Evolutionary conservation across 2,888 invertebrate genomes (phyloP).

Genomic region (Ecliptopera silaceata): DNA sequence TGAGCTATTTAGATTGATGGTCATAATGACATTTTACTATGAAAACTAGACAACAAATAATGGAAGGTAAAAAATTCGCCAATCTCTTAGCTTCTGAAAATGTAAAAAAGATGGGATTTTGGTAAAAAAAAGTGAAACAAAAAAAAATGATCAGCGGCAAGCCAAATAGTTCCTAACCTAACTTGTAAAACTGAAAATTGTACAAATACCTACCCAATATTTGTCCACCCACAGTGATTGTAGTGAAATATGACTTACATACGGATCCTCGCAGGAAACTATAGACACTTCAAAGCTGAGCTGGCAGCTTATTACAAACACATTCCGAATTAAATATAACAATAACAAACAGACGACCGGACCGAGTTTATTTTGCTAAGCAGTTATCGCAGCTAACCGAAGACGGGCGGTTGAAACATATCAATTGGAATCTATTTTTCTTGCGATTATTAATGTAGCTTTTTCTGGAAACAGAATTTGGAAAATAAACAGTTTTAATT

Average conservation of each 20-base stretch:
- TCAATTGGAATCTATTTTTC: slow-evolving; percentile 31
- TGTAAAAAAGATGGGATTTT: too few species aligned
- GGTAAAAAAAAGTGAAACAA: too few species aligned
- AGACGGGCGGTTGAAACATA: slow-evolving; percentile 49
- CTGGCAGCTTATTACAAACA: slow-evolving; percentile 58
- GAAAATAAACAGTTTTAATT: slow-evolving; percentile 31
- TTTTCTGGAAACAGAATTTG: slow-evolving; percentile 25
- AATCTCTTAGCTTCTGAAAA: too few species aligned
- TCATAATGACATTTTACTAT: too few species aligned
- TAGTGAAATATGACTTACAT: slow-evolving; percentile 18
- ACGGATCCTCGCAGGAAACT: slow-evolving; percentile 24
- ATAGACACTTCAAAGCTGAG: slow-evolving; percentile 62
- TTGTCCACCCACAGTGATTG: neutral
- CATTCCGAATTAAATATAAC: slow-evolving; percentile 71
- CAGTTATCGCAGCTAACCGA: slow-evolving; percentile 60
- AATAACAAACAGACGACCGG: slow-evolving; percentile 67
- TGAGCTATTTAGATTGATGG: too few species aligned
- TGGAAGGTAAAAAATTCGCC: too few species aligned
- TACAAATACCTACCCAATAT: too few species aligned
- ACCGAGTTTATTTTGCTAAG: slow-evolving; percentile 57
- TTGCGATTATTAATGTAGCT: slow-evolving; percentile 32
- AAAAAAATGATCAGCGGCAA: too few species aligned
- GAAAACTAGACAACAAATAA: too few species aligned
- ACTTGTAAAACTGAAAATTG: too few species aligned
- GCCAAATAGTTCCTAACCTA: too few species aligned